These are phyloP conservation scores for Drosophila helvetica DNA, from an alignment of 2,888 invertebrate species.

Conservation along the genomic window DNA sequence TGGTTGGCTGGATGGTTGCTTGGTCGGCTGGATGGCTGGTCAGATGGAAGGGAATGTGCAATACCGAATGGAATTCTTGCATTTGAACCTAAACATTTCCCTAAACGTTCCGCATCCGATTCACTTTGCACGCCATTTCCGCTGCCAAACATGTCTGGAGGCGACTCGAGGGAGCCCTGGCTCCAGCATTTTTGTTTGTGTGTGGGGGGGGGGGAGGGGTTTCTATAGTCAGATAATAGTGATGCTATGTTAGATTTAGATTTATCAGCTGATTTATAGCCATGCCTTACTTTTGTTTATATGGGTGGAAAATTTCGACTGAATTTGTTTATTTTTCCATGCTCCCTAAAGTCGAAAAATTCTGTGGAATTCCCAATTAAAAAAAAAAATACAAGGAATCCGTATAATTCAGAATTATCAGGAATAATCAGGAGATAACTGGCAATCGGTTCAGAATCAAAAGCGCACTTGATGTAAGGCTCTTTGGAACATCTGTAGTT, in stretches of 20 bases:
- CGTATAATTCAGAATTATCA: too few relatives aligned
- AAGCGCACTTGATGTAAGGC: too few relatives aligned
- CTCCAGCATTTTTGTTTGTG: too few relatives aligned
- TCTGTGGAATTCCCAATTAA: too few relatives aligned
- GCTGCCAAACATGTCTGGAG: conserved; percentile 61
- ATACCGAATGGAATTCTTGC: conserved; percentile 63
- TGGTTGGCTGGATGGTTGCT: conserved; percentile 1
- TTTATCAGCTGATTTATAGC: neutral
- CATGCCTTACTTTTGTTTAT: neutral
- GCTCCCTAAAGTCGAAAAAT: too few relatives aligned
- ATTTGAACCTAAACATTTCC: conserved; percentile 74
- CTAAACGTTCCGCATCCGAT: conserved; percentile 74
- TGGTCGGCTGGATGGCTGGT: conserved; percentile 20
- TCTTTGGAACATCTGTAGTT: too few relatives aligned
- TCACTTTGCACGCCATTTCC: conserved; percentile 77
- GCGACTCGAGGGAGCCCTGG: conserved; percentile 20
- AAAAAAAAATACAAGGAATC: too few relatives aligned
- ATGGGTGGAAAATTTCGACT: neutral
- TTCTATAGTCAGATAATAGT: conserved; percentile 30
- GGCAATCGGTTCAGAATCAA: too few relatives aligned
- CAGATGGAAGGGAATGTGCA: conserved; percentile 19
- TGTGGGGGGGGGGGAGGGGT: too few relatives aligned
- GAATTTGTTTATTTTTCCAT: too few relatives aligned
- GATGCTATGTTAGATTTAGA: neutral
- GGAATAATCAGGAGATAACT: too few relatives aligned